Base-by-base conservation (phyloP, 2,888 invertebrate species). In the Drosophila histrio region DNA sequence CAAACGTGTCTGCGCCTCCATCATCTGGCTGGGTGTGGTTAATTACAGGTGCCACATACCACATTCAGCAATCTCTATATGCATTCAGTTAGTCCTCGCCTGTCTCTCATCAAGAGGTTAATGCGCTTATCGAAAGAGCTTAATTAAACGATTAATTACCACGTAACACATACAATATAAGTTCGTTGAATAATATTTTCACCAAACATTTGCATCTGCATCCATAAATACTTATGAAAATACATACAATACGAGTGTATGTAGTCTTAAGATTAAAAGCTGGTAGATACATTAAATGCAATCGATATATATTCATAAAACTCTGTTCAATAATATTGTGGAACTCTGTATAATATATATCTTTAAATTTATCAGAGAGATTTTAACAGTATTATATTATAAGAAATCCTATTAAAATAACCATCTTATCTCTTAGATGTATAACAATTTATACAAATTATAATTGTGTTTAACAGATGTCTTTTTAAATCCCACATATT, bases 111-210 rank as follows among this genome's bases (percentile, higher is more conserved):
- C 72, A 56, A 59, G 41, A 65, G 77, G 56, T 65, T 76, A 72
- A 76, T 77, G 66, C 59, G 77, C 72, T 72, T 65, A 73, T 53
- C 72, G 44, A 59, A 53, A 57, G 49, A 41, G 73, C 77, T 72
- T 72, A 57, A 73, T 73, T 65, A 65, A 72, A 46, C 72, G 34
- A 76, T 76, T 72, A 59, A 56, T 58, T 62, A 49, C 41, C 32
- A 13, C 49, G 17, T 6, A 53, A 44, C 17, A 47, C 44, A 59
- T 9, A 21, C 24, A 8, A 38, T 26, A 17, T 9, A 30, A 7
- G 5, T 7, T 15, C 15, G n/a, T 3, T 28, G n/a, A 41, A 47
- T 47, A 39, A 52, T 3, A 17, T 41, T 19, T 56, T 52, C 52
- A 7, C 7, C 7, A 59, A 72, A 64, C 41, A 69, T 50, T 52